These are phyloP conservation scores for Coenonympha arcania DNA, from an alignment of 2,888 invertebrate genomes.

Conservation along the genomic window DNA sequence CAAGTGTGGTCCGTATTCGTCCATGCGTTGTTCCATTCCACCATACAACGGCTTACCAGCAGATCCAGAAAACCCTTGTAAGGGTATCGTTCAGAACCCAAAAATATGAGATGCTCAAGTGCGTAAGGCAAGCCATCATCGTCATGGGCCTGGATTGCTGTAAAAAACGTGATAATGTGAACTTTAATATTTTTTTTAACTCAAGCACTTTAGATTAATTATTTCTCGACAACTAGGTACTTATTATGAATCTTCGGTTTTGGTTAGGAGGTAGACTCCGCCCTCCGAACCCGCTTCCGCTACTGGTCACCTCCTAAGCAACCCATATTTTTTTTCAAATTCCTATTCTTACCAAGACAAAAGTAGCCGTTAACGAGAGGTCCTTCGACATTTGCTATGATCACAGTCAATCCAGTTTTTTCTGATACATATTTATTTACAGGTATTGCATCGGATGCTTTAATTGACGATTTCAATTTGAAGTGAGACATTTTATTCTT, in stretches of 20 bases:
- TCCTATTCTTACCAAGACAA: slow-evolving; percentile 87
- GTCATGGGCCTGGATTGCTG: slow-evolving; percentile 92
- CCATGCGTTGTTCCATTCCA: slow-evolving; percentile 94
- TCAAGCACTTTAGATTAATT: too few relatives aligned
- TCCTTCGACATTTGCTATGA: slow-evolving; percentile 89
- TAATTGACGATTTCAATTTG: slow-evolving; percentile 74
- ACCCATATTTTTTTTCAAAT: too few relatives aligned
- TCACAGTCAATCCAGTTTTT: slow-evolving; percentile 85
- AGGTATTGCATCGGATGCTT: slow-evolving; percentile 81
- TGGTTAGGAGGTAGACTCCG: too few relatives aligned
- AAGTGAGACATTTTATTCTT: slow-evolving; percentile 50
- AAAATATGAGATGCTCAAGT: slow-evolving; percentile 91
- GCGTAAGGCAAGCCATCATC: slow-evolving; percentile 96
- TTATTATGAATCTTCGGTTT: too few relatives aligned
- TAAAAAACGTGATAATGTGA: too few relatives aligned
- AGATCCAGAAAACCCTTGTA: slow-evolving; percentile 92
- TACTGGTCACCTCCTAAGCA: too few relatives aligned
- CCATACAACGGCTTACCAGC: slow-evolving; percentile 89
- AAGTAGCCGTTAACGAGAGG: slow-evolving; percentile 93
- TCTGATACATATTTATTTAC: slow-evolving; percentile 86
- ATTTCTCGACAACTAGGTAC: too few relatives aligned
- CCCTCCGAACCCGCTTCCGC: too few relatives aligned
- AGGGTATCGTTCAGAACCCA: slow-evolving; percentile 91
- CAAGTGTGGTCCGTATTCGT: slow-evolving; percentile 90
- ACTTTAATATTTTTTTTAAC: too few relatives aligned